These are phyloP conservation scores for Apaloderma vittatum DNA, from an alignment of 2,113 vertebrate genomes.

Conservation along the genomic window DNA sequence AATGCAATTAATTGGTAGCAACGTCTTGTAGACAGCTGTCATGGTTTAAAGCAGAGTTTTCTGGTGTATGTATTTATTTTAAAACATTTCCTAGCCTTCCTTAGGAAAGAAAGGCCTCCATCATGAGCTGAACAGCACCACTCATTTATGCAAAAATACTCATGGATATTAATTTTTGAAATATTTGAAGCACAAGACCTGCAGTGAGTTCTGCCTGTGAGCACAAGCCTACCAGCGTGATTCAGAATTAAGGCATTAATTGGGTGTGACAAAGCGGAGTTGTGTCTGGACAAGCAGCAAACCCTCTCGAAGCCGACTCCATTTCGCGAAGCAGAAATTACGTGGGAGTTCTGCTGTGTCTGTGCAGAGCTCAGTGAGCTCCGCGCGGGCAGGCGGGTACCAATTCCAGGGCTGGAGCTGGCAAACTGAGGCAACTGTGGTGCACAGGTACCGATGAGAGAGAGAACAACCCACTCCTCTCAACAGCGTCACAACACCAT, in stretches of 20 bases:
- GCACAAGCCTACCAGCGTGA: not conserved
- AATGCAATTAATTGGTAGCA: not conserved
- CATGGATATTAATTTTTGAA: conserved; percentile 13
- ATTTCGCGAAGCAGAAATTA: not conserved
- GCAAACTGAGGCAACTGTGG: not conserved
- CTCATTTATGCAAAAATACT: not conserved
- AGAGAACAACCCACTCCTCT: not conserved
- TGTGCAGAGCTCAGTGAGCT: not conserved
- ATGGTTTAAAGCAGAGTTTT: not conserved
- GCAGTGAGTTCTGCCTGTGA: conserved; percentile 8
- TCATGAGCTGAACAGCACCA: not conserved
- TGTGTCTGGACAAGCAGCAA: conserved; percentile 45
- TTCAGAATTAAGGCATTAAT: not conserved
- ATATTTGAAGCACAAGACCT: not conserved
- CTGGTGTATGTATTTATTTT: not conserved
- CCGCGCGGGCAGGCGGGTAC: not conserved
- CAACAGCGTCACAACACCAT: not conserved
- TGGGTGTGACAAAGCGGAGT: not conserved
- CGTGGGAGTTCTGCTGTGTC: conserved; percentile 9
- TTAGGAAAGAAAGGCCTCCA: not conserved
- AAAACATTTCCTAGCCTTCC: not conserved
- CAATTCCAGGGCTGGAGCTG: not conserved
- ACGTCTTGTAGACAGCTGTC: not conserved
- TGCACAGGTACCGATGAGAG: not conserved
- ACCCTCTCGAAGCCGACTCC: not conserved